These are phyloP conservation scores for Thumatha senex DNA, from an alignment of 2,888 invertebrate genomes.

Conservation along the genomic window DNA sequence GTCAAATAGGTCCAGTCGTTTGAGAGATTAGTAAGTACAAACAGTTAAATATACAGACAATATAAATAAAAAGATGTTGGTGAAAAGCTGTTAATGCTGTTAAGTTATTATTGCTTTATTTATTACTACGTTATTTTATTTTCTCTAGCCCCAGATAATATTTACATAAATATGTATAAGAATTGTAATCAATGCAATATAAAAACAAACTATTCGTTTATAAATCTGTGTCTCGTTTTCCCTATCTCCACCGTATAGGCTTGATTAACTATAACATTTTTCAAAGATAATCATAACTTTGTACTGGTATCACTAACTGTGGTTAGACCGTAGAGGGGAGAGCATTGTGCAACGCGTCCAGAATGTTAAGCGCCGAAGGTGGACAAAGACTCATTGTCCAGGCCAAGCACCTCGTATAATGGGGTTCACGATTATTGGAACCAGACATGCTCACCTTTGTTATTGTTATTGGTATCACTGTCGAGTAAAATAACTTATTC, in stretches of 20 bases:
- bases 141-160: too few species aligned
- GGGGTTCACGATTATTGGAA: slow-evolving; percentile 20
- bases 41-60: too few species aligned
- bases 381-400: slow-evolving; percentile 48
- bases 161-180: too few species aligned
- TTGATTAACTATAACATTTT: too few species aligned
- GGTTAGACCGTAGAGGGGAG: slow-evolving; percentile 31
- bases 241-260: background rate
- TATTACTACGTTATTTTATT: too few species aligned
- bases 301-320: slow-evolving; percentile 22
- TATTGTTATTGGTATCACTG: background rate
- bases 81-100: too few species aligned
- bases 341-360: slow-evolving; percentile 41
- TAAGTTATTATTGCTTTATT: too few species aligned
- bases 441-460: background rate
- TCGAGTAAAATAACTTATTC: background rate
- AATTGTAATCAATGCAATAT: too few species aligned
- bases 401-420: slow-evolving; percentile 37
- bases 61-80: too few species aligned
- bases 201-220: background rate
- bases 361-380: slow-evolving; percentile 41
- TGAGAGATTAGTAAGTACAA: too few species aligned
- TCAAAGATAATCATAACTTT: slow-evolving; percentile 13
- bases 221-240: background rate
- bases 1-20: too few species aligned